Evolutionary conservation across 2,888 invertebrate species (phyloP), one percentile per base, ranked within the genome.

Genomic region (Apodemia hepburni): DNA sequence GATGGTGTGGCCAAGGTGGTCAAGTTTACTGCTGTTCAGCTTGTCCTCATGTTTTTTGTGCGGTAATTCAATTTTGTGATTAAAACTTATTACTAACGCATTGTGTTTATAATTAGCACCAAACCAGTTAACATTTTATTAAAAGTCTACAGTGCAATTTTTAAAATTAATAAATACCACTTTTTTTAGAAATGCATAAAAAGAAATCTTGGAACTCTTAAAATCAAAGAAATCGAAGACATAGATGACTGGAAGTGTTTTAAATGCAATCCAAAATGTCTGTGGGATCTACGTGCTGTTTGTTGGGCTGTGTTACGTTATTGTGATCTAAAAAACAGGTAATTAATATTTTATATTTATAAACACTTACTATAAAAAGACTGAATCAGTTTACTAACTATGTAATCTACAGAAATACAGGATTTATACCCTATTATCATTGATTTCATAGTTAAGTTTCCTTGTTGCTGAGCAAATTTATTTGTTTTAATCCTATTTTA

Each of bases 231-330:
- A 77, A 96, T 96, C 70, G 95, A 95, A 76, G 94, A 93, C 64
- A 94, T 94, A 69, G 96, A 96, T 78, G 95, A 95, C 73, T 96
- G 96, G 96, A 93, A 94, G 75, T 96, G 96, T 81, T 96, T 96
- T 72, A 94, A 94, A 59, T 96, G 96, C 76, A 93, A 94, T 71
- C 92, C 95, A 0, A 92, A 87, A 65, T 94, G 94, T 74, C 78
- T 96, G 38, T 94, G 93, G 87, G 93, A 93, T 33, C 79, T 94
- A 18, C 92, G 96, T 42, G 94, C 95, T n/a, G 83, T 93, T 42
- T 95, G 95, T 74, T 94, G 95, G 93, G 95, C 96, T 49, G 85
- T 96, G 9, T 86, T 94, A 67, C 94, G 95, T 65, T 96, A 94
- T 77, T 94, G 94, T 68, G 92, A 93, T 69, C 84, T 93, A 58